These are phyloP conservation scores for Epizoanthus fatuus DNA, from an alignment of 92 coral and sea anemone genomes.

Conservation along the genomic window DNA sequence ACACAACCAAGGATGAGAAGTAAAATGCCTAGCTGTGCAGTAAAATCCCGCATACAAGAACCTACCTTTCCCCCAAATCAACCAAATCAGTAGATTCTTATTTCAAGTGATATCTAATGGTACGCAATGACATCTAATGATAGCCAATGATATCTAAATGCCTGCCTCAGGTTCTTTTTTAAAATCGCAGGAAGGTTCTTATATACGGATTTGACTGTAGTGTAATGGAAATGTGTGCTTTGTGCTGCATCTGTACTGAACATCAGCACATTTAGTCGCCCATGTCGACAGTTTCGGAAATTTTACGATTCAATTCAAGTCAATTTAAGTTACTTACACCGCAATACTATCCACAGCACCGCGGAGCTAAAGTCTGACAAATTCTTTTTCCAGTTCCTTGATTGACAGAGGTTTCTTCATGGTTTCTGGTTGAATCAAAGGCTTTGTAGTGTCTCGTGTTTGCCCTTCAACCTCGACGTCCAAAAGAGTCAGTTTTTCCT, in stretches of 20 bases:
- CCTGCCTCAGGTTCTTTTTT: background rate
- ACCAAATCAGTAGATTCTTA: background rate
- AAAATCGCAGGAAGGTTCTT: background rate
- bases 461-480: constrained; percentile 88
- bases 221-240: constrained; percentile 20
- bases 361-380: constrained; percentile 1
- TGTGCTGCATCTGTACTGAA: constrained; percentile 1
- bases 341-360: constrained; percentile 14
- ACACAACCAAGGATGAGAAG: background rate
- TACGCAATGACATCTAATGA: background rate
- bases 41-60: too few species aligned
- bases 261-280: background rate
- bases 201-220: too few species aligned
- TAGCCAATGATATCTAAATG: background rate
- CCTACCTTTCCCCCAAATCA: background rate
- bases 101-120: background rate
- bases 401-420: constrained; percentile 63
- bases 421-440: constrained; percentile 76
- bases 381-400: constrained; percentile 82
- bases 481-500: constrained; percentile 68
- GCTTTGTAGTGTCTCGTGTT: constrained; percentile 76
- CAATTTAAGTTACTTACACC: background rate
- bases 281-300: background rate
- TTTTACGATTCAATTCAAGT: background rate
- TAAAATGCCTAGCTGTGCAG: background rate